phyloP scores from a whole-genome alignment of 2,797 vertebrate genomes.

The Lepus townsendii region DNA sequence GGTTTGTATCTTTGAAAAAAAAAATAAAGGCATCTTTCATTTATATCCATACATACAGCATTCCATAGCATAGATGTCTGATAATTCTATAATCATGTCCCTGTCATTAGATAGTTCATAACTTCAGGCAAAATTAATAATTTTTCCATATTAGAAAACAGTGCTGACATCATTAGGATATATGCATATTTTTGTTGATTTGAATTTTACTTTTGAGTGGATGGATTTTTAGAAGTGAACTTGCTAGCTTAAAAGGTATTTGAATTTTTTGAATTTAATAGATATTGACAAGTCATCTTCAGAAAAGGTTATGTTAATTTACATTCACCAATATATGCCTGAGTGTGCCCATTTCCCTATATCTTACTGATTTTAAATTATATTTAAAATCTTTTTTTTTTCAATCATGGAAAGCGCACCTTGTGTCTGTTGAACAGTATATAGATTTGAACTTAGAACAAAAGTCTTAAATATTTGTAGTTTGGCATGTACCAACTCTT shows the following conservation, averaged over 20 bases:
- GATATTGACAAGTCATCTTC: slow-evolving; percentile 18
- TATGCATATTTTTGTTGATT: neutral
- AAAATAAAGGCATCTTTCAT: slow-evolving; percentile 36
- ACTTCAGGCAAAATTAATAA: slow-evolving; percentile 23
- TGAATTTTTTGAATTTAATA: slow-evolving; percentile 19
- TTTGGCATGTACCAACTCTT: slow-evolving; percentile 21
- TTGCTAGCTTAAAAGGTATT: slow-evolving; percentile 24
- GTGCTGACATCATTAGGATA: slow-evolving; percentile 9
- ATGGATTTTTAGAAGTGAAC: neutral
- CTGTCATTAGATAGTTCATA: neutral
- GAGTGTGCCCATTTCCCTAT: neutral
- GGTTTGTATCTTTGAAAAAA: slow-evolving; percentile 12
- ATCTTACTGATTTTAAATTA: neutral
- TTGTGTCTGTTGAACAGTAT: neutral
- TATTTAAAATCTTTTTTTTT: neutral
- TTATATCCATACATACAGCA: neutral
- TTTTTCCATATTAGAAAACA: slow-evolving; percentile 30
- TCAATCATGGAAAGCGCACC: neutral
- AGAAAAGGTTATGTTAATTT: slow-evolving; percentile 30
- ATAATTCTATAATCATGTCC: slow-evolving; percentile 40
- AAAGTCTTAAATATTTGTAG: neutral
- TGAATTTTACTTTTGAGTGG: slow-evolving; percentile 25
- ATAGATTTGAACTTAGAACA: slow-evolving; percentile 6
- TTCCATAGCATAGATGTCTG: neutral
- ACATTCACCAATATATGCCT: neutral